Percentiles rank a stretch among this genome's conserved stretches.
phyloP scores from a whole-genome alignment of 2,888 invertebrate genomes.

The Metalampra italica region DNA sequence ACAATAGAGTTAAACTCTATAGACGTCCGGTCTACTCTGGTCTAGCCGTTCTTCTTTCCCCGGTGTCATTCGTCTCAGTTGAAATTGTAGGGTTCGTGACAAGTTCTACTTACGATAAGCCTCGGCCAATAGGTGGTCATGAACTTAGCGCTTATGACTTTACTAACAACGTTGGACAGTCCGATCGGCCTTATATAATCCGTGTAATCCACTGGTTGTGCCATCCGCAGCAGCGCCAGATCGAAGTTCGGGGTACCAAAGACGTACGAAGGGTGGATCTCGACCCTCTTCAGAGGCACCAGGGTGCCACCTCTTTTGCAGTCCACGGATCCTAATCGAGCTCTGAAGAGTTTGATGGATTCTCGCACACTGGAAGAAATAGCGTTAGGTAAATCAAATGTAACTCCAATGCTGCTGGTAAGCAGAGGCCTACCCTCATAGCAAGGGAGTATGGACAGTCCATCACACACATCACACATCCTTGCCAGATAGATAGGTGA shows the following conservation, averaged over 20 bases:
- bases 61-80: too few relatives aligned
- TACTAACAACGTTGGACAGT: conserved; percentile 34
- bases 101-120: conserved; percentile 47
- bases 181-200: conserved; percentile 40
- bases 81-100: too few relatives aligned
- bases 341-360: conserved; percentile 50
- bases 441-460: too few relatives aligned
- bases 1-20: too few relatives aligned
- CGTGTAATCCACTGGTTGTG: conserved; percentile 24
- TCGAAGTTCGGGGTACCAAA: conserved; percentile 43
- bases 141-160: conserved; percentile 47
- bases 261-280: conserved; percentile 47
- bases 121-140: conserved; percentile 61
- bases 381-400: not conserved
- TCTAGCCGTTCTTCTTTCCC: too few relatives aligned
- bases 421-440: too few relatives aligned
- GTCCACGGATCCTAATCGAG: conserved; percentile 53
- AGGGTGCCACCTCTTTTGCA: conserved; percentile 53
- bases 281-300: conserved; percentile 40
- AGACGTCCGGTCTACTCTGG: too few relatives aligned
- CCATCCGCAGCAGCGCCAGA: conserved; percentile 44
- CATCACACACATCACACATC: too few relatives aligned
- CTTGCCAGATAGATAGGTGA: too few relatives aligned
- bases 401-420: too few relatives aligned
- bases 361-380: conserved; percentile 48